These are phyloP conservation scores for human (Homo sapiens) DNA, from an alignment of 2,113 vertebrate genomes.

Conservation along the genomic window GRCh38 chr20:59146501-59147000, in stretches of 20 bases:
- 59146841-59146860: slow-evolving; percentile 70
- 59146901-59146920: slow-evolving; percentile 62
- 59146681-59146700: slow-evolving; percentile 78
- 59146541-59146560: slow-evolving; percentile 66
- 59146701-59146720: slow-evolving; percentile 47
- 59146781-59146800: slow-evolving; percentile 48
- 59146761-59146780: slow-evolving; percentile 65
- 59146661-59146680: slow-evolving; percentile 80
- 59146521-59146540: slow-evolving; percentile 70
- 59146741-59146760: slow-evolving; percentile 54
- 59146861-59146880: slow-evolving; percentile 69
- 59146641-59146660: slow-evolving; percentile 73
- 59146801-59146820: slow-evolving; percentile 69
- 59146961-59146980: slow-evolving; percentile 39
- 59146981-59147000: slow-evolving; percentile 49
- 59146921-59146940: slow-evolving; percentile 60
- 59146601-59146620: slow-evolving; percentile 67
- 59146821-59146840: slow-evolving; percentile 67
- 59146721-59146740: slow-evolving; percentile 36
- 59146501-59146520: slow-evolving; percentile 72
- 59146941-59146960: slow-evolving; percentile 67
- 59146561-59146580: slow-evolving; percentile 50
- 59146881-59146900: slow-evolving; percentile 68
- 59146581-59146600: not conserved
- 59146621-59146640: slow-evolving; percentile 71